These are phyloP conservation scores for Drosophila quadrilineata DNA, from an alignment of 1,140 invertebrate species.

Conservation along the genomic window DNA sequence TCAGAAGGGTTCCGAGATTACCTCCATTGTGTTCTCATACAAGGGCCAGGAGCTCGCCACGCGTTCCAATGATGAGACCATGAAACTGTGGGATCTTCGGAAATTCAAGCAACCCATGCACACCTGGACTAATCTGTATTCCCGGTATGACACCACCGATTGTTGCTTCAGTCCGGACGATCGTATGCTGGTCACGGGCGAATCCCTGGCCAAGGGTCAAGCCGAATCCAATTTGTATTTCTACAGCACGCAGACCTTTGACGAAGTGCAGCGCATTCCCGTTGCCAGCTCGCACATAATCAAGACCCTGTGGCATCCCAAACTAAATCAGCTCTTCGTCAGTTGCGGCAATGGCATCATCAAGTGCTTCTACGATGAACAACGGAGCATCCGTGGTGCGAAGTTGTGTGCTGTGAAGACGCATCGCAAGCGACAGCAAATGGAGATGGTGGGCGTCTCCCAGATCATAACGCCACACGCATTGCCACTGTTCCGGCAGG, in stretches of 20 bases:
- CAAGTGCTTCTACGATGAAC: conserved; percentile 95
- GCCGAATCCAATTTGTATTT: conserved; percentile 90
- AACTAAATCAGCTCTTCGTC: conserved; percentile 97
- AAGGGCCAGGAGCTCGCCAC: conserved; percentile 89
- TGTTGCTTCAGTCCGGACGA: conserved; percentile 93
- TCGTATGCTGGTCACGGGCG: conserved; percentile 92
- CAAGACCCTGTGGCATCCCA: conserved; percentile 96
- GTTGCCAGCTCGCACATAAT: conserved; percentile 92
- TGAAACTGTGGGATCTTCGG: conserved; percentile 97
- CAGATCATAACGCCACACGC: conserved; percentile 99
- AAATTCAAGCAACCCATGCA: conserved; percentile 91
- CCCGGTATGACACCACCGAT: conserved; percentile 95
- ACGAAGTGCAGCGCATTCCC: conserved; percentile 88
- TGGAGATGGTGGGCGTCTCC: conserved; percentile 93
- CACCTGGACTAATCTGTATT: conserved; percentile 87
- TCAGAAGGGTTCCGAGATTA: conserved; percentile 90
- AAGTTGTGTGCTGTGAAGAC: conserved; percentile 94
- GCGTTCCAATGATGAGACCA: conserved; percentile 94
- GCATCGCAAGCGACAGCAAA: conserved; percentile 88
- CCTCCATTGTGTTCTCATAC: conserved; percentile 94
- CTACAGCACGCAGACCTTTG: conserved; percentile 90
- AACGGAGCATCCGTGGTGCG: conserved; percentile 93
- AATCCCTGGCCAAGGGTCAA: conserved; percentile 89
- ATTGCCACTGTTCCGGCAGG: conserved; percentile 96
- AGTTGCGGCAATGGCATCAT: conserved; percentile 95